Evolutionary conservation across 2,797 vertebrate species (phyloP).

Genomic region (Buceros bicornis): DNA sequence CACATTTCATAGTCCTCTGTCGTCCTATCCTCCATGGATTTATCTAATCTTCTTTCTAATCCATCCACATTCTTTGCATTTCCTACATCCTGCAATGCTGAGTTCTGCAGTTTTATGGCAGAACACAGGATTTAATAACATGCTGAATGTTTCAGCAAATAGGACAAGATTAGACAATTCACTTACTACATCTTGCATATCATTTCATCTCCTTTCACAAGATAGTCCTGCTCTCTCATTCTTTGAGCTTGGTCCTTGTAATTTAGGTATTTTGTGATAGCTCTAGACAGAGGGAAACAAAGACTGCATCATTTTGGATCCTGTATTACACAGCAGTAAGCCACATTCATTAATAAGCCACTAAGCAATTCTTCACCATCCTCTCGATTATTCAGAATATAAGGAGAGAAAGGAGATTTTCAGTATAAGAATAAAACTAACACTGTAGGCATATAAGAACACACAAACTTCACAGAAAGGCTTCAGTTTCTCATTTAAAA

Average conservation of each 20-base stretch:
- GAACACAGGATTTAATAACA: neutral
- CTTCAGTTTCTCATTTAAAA: neutral
- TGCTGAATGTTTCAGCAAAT: neutral
- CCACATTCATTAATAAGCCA: neutral
- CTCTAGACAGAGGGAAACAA: neutral
- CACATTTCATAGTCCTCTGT: neutral
- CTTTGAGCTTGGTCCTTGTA: neutral
- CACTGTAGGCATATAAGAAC: neutral
- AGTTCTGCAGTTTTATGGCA: neutral
- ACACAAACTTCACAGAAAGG: neutral
- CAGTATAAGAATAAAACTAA: neutral
- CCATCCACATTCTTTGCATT: neutral
- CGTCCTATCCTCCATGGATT: neutral
- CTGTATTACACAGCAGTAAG: neutral
- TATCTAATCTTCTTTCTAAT: constrained; percentile 7
- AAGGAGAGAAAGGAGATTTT: neutral
- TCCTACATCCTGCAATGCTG: neutral
- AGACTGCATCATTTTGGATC: neutral
- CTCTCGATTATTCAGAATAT: neutral
- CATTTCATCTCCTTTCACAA: neutral
- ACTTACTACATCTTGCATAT: neutral
- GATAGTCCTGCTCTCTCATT: neutral
- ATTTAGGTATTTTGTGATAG: neutral
- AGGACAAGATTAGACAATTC: neutral
- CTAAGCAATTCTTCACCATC: neutral